Base-by-base conservation (phyloP, 2,888 invertebrate genomes). In the Oeneis ivallda region DNA sequence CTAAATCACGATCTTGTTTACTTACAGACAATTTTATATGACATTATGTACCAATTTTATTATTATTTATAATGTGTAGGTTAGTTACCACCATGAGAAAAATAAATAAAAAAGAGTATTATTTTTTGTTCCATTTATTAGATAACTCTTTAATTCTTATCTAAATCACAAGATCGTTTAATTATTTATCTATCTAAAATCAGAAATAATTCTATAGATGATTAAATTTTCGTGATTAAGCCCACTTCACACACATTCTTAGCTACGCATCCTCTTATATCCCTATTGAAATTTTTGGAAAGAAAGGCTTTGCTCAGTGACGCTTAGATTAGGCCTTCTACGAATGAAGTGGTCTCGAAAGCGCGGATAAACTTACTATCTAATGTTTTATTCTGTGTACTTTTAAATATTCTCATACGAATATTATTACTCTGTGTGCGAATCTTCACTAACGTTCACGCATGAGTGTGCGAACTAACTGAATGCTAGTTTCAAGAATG, bases 401-500 rank as follows among this genome's bases (percentile, higher is more conserved):
- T 67, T 67, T 62, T 62, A 64, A n/a, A 41, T 13, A 26, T 56
- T 11, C 7, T 15, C 15, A 50, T 43, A 54, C 26, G 37, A 39
- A 61, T 61, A 43, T 37, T 26, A 61, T 67, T 17, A 58, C 17
- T 50, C 53, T 65, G 54, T 45, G 56, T 64, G 59, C 64, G 45
- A 37, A 52, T 52, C 39, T 60, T 71, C 67, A 78, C 77, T 83
- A 78, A 81, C 76, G 56, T 76, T 76, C 78, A 79, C 80, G 89
- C 89, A 88, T 85, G 85, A 72, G 79, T 80, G 82, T 86, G 79
- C 75, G 47, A 73, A 82, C 84, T 88, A 88, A 88, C 83, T 43
- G 76, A 80, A 77, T 81, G 82, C 65, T n/a, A 54, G 60, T 76
- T 76, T 75, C 26, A 26, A 72, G 69, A 70, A 39, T 57, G 65